These are phyloP conservation scores for Takifugu rubripes DNA, from an alignment of 2,797 vertebrate species.

Conservation along the genomic window DNA sequence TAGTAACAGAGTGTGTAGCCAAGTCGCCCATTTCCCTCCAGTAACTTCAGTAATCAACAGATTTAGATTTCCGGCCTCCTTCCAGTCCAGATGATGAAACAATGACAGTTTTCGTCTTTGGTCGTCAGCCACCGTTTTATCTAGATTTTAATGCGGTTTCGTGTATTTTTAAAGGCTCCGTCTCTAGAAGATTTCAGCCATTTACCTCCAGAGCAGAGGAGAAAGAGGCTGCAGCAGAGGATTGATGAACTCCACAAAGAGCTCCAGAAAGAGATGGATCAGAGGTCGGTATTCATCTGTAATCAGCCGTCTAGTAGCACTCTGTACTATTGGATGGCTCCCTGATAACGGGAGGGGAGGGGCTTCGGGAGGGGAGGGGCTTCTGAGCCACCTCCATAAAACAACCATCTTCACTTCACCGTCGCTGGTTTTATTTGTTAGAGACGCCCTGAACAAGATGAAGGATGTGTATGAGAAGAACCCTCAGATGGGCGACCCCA, in stretches of 20 bases:
- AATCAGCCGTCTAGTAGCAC: too few relatives aligned
- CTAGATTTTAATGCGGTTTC: not conserved
- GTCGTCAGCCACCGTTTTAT: not conserved
- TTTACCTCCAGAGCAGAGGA: conserved; percentile 94
- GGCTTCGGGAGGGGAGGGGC: too few relatives aligned
- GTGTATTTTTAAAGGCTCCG: conserved; percentile 78
- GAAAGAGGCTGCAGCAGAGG: conserved; percentile 93
- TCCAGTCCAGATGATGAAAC: not conserved
- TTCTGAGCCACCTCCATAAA: too few relatives aligned
- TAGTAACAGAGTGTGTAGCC: conserved; percentile 10
- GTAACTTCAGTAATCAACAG: conserved; percentile 7
- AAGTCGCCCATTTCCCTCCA: not conserved
- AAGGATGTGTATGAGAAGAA: conserved; percentile 99
- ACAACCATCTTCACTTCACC: not conserved
- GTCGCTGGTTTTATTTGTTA: conserved; percentile 39
- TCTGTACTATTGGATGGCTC: too few relatives aligned
- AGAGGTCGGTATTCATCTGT: conserved; percentile 76
- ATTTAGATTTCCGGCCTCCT: not conserved
- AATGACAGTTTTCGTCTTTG: too few relatives aligned
- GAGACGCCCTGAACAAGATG: conserved; percentile 99
- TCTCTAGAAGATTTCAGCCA: conserved; percentile 96
- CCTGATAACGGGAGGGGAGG: too few relatives aligned
- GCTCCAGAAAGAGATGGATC: conserved; percentile 95
- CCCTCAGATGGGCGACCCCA: conserved; percentile 97
- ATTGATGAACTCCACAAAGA: conserved; percentile 94